These are phyloP conservation scores for Lerema accius DNA, from an alignment of 1,140 invertebrate genomes.

Conservation along the genomic window DNA sequence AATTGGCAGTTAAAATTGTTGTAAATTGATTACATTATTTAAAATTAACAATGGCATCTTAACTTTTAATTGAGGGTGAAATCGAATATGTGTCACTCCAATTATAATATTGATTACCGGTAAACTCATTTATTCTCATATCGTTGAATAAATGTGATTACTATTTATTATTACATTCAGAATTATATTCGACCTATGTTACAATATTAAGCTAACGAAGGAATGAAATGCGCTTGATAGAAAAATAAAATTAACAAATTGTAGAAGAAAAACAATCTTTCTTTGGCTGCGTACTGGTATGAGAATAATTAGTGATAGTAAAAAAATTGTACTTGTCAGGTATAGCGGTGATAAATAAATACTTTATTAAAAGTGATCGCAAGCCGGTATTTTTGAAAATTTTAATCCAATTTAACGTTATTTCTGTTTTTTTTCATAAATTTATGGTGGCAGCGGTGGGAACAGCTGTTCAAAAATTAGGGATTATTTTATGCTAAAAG, in stretches of 20 bases:
- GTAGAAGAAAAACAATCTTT: conserved; percentile 35
- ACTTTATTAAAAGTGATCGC: background rate
- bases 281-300: conserved; percentile 67
- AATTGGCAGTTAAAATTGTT: background rate
- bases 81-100: conserved; percentile 20
- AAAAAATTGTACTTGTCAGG: conserved; percentile 65
- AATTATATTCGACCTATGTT: conserved; percentile 33
- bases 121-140: conserved; percentile 25
- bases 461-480: background rate
- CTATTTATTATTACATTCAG: conserved; percentile 25
- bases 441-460: background rate
- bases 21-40: too few species aligned
- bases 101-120: conserved; percentile 17
- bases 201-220: conserved; percentile 38
- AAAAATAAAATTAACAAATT: conserved; percentile 35
- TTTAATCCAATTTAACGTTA: background rate
- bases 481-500: too few species aligned
- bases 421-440: conserved; percentile 19
- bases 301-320: conserved; percentile 20
- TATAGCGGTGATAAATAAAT: background rate
- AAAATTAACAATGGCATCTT: too few species aligned
- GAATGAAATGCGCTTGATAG: conserved; percentile 34
- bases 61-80: background rate
- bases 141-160: conserved; percentile 25
- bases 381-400: background rate